Evolutionary conservation across 2,797 vertebrate species (phyloP).

Genomic region (Pampus argenteus): DNA sequence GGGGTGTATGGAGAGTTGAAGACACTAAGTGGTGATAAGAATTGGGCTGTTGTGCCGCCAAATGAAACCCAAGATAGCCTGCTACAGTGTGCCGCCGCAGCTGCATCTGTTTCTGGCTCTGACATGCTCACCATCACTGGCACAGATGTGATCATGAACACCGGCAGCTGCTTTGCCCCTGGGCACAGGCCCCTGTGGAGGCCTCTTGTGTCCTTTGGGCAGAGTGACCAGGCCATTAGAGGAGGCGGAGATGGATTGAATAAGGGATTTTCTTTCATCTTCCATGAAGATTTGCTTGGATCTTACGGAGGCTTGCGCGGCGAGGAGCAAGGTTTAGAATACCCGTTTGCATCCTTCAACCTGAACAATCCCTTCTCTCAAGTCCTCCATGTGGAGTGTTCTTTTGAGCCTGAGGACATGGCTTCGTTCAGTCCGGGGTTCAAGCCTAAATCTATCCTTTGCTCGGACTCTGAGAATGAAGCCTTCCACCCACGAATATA

Average conservation of each 20-base stretch:
- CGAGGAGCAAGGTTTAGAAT: slow-evolving; percentile 95
- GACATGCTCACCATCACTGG: slow-evolving; percentile 97
- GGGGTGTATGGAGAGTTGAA: slow-evolving; percentile 98
- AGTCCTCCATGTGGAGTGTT: slow-evolving; percentile 99
- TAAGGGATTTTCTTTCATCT: slow-evolving; percentile 99
- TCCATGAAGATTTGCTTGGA: slow-evolving; percentile 99
- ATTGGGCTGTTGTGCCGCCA: slow-evolving; percentile 95
- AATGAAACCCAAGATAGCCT: slow-evolving; percentile 87
- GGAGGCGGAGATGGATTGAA: slow-evolving; percentile 91
- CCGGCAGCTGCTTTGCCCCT: slow-evolving; percentile 93
- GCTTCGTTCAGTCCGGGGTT: slow-evolving; percentile 96
- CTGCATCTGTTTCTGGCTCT: slow-evolving; percentile 81
- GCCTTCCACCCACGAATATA: slow-evolving; percentile 92
- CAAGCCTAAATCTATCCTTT: slow-evolving; percentile 98
- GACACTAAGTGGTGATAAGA: slow-evolving; percentile 90
- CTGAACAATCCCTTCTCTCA: slow-evolving; percentile 98
- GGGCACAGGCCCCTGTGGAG: slow-evolving; percentile 96
- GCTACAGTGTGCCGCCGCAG: slow-evolving; percentile 89
- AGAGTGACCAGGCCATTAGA: slow-evolving; percentile 89
- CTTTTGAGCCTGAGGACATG: slow-evolving; percentile 98
- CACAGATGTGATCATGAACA: slow-evolving; percentile 97
- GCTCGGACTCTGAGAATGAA: slow-evolving; percentile 95
- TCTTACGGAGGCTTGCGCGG: slow-evolving; percentile 92
- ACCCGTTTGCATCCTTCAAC: slow-evolving; percentile 96
- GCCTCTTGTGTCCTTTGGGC: slow-evolving; percentile 94